Base-by-base conservation (phyloP, 1,140 invertebrate genomes). In the Diploscapter pachys region DNA sequence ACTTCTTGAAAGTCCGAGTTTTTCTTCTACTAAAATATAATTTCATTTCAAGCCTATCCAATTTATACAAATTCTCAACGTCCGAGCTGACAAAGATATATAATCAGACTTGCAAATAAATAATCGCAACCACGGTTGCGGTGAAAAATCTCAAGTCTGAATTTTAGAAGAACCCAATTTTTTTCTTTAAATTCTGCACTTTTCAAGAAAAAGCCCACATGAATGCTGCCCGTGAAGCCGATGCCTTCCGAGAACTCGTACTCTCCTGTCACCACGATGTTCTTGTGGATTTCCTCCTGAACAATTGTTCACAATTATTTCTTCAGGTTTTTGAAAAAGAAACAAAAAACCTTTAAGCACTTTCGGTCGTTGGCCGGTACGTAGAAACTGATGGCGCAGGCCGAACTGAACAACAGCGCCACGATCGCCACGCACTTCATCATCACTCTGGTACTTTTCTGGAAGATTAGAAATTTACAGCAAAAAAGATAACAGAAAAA, bases 211-310 rank as follows among this genome's bases (percentile, higher is more conserved):
- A 50, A 13, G 89, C 90, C 90, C 89, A 98, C 95, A 82, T 92
- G 88, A 83, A 96, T 92, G 87, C 95, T 92, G 50, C 95, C 90
- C 87, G 91, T 91, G 87, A 97, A 93, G 48, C 92, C 93, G 31
- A 91, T 90, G 48, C 90, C 90, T 77, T 94, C 91, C 57, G 91
- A 91, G 11, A 98, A 90, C 82, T 94, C 91, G 85, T 94, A 99
- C 86, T 97, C 94, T 52, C 96, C 96, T 75, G 91, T 92, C 54
- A 98, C 92, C n/a, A 97, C 88, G 77, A 96, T 92, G 89, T 97
- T 67, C 85, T 94, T 93, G 81, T 96, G 93, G 72, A 98, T 90
- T 89, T 99, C 95, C 86, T 98, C 96, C 51, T 31, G 31, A 31
- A 31, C 31, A 31, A 31, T 70, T 70, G n/a, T 31, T 31, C 0